Evolutionary conservation across 2,113 vertebrate genomes (phyloP), one percentile per base, ranked within the genome.

Genomic region (Brachirus orientalis): DNA sequence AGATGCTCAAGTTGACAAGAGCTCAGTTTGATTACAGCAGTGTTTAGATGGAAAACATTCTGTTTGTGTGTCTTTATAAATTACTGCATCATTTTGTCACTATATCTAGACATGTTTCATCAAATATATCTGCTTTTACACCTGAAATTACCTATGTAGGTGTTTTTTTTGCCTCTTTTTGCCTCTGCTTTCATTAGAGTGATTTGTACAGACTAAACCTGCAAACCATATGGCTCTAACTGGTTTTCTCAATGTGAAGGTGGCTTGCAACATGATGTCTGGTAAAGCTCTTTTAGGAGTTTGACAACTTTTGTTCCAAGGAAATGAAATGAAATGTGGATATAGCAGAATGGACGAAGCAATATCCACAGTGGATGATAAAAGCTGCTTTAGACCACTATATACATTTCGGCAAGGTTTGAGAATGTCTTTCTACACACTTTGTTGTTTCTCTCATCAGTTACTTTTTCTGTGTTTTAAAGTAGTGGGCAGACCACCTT

Each of bases 11-110:
- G 54, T 20, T 69, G 72, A 84, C 74, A 82, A 63, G 59, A 60
- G 62, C 69, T 45, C 22, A 6, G 18, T 47, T 73, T 83, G 77
- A 84, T 83, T 37, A 43, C 35, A 50, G 47, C 57, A 41, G 17
- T 19, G 52, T 16, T 33, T 37, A 72, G 77, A 80, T 80, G 73
- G 70, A 83, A 86, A 50, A 52, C 46, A 11, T 65, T 65, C 60
- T 73, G 35, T 75, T 66, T 76, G 43, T 46, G 38, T 36, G 77
- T 80, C 75, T 84, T 59, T 72, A 79, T 90, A 74, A 73, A 68
- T 88, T 62, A 72, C 79, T 57, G 40, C 51, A 20, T 55, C 35
- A 37, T 56, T 76, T 75, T 86, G 57, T 82, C 79, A 77, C 11
- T 3, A 52, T 3, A 52, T 57, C n/a, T 52, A 66, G 69, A 73